These are phyloP conservation scores for Dione vanillae DNA, from an alignment of 2,888 invertebrate genomes.

Conservation along the genomic window DNA sequence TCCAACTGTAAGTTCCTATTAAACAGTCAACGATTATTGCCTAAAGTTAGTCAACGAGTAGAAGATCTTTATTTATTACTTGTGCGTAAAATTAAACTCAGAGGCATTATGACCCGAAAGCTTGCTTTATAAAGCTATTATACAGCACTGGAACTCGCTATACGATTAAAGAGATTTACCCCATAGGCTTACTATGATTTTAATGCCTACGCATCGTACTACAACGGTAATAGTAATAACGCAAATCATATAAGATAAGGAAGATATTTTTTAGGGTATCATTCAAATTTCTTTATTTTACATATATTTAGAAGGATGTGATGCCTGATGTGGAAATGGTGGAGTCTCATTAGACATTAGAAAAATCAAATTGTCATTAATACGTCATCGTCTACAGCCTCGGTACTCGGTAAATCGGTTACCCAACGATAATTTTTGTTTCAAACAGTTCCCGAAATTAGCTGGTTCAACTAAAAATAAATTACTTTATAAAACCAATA, in stretches of 20 bases:
- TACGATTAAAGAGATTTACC: slow-evolving; percentile 62
- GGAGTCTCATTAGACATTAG: too few species aligned
- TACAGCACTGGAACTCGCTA: slow-evolving; percentile 55
- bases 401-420: too few species aligned
- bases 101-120: slow-evolving; percentile 23
- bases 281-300: too few species aligned
- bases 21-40: slow-evolving; percentile 22
- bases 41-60: slow-evolving; percentile 23
- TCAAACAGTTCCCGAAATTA: too few species aligned
- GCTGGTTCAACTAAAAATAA: too few species aligned
- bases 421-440: too few species aligned
- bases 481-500: too few species aligned
- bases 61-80: slow-evolving; percentile 26
- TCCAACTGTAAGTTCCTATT: slow-evolving; percentile 17
- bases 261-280: too few species aligned
- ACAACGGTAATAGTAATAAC: slow-evolving; percentile 1
- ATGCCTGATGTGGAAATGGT: too few species aligned
- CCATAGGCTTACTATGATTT: slow-evolving; percentile 24
- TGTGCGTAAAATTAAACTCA: slow-evolving; percentile 27
- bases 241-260: background rate
- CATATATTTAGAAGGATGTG: too few species aligned
- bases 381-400: too few species aligned
- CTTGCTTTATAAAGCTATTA: slow-evolving; percentile 26
- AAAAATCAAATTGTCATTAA: too few species aligned
- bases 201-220: background rate